Conservation (phyloP, 2,888 invertebrate genomes). For the Dinocampus coccinellae region DNA sequence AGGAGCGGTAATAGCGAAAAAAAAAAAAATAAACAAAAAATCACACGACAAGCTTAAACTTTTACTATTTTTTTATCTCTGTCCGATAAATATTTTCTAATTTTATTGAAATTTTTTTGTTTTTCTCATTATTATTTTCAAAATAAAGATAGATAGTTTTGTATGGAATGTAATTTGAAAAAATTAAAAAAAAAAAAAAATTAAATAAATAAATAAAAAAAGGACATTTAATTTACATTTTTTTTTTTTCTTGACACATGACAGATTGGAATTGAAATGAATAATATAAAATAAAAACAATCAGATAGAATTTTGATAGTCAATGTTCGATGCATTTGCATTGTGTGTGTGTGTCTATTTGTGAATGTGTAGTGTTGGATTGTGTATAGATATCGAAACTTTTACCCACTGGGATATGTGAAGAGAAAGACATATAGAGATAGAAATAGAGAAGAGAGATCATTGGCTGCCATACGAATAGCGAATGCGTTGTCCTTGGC, state of each 20-base stretch:
- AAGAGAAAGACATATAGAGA: not conserved
- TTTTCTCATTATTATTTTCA: not conserved
- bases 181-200: too few species aligned
- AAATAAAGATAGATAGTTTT: not conserved
- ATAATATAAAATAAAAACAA: too few species aligned
- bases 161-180: too few species aligned
- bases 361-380: too few species aligned
- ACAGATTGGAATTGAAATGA: not conserved
- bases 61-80: conserved; percentile 57
- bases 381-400: too few species aligned
- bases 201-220: too few species aligned
- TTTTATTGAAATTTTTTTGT: not conserved
- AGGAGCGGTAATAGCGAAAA: conserved; percentile 24
- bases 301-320: not conserved
- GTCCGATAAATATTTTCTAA: not conserved
- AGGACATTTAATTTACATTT: not conserved
- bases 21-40: conserved; percentile 39
- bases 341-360: not conserved
- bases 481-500: conserved; percentile 36
- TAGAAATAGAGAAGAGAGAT: not conserved
- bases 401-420: not conserved
- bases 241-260: not conserved
- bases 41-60: conserved; percentile 50
- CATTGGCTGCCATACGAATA: conserved; percentile 13
- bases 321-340: not conserved